A percentile compares a stretch with the other conserved stretches of the same genome.
These are phyloP conservation scores for Macrostomum cliftonense DNA, from an alignment of 2,888 invertebrate genomes.

Conservation along the genomic window DNA sequence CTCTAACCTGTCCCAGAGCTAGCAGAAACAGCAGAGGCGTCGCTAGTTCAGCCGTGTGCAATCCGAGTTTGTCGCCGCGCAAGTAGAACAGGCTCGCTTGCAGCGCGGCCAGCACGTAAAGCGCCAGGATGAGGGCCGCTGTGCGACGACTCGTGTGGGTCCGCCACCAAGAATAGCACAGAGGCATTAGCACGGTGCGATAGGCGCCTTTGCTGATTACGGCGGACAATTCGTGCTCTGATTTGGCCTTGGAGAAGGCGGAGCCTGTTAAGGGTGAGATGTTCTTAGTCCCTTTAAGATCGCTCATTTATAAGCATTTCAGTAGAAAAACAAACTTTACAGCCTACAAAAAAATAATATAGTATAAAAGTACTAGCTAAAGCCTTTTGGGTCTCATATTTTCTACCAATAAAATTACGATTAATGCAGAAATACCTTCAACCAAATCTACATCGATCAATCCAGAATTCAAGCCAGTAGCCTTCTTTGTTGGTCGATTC, in stretches of 20 bases:
- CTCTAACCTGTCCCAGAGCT: too few relatives aligned
- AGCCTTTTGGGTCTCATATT: background rate
- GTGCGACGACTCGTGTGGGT: constrained; percentile 62
- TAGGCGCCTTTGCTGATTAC: constrained; percentile 63
- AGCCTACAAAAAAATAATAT: background rate
- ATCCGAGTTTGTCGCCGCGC: too few relatives aligned
- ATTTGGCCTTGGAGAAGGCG: constrained; percentile 82
- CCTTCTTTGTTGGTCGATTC: constrained; percentile 43
- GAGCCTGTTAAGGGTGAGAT: constrained; percentile 48
- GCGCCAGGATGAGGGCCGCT: constrained; percentile 50
- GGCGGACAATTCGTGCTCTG: constrained; percentile 67
- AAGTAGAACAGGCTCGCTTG: constrained; percentile 35
- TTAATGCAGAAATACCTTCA: constrained; percentile 58
- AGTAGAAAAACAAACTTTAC: too few relatives aligned
- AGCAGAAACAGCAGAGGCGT: too few relatives aligned
- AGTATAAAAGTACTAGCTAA: background rate
- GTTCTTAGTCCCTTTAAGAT: background rate
- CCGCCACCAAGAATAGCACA: constrained; percentile 48
- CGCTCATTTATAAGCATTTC: background rate
- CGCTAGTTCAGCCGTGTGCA: too few relatives aligned
- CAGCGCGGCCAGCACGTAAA: constrained; percentile 58
- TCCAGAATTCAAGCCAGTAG: constrained; percentile 64
- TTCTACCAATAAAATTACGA: constrained; percentile 44
- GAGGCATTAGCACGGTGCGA: constrained; percentile 61
- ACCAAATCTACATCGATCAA: constrained; percentile 87